These are phyloP conservation scores for Dermolepida albohirtum DNA, from an alignment of 2,888 invertebrate genomes.

Conservation along the genomic window DNA sequence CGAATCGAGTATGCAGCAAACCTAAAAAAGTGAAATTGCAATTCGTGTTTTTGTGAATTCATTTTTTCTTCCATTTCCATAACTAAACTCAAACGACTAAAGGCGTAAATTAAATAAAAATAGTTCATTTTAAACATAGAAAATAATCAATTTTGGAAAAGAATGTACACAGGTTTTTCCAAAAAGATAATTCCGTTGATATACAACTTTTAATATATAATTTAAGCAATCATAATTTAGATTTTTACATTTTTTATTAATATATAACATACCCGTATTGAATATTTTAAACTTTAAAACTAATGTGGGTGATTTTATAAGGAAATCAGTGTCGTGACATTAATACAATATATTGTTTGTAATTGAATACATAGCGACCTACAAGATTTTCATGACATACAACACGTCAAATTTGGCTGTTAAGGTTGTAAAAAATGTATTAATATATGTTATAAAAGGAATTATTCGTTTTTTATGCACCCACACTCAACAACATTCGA, in stretches of 20 bases:
- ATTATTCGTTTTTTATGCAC: too few relatives aligned
- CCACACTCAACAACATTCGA: too few relatives aligned
- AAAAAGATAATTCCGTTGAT: not conserved
- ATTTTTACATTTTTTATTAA: conserved; percentile 1
- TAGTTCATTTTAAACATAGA: conserved; percentile 35
- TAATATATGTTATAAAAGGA: too few relatives aligned
- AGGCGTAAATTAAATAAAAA: conserved; percentile 53
- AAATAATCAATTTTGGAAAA: conserved; percentile 50
- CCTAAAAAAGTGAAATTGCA: conserved; percentile 65
- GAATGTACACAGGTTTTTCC: conserved; percentile 57
- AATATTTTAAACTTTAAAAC: too few relatives aligned
- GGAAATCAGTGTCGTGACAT: too few relatives aligned
- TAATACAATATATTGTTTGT: too few relatives aligned
- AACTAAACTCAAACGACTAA: conserved; percentile 56
- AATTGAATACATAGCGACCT: too few relatives aligned
- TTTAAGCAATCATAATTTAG: conserved; percentile 37
- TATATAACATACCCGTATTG: not conserved
- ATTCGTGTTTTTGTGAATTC: conserved; percentile 64
- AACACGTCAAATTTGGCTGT: too few relatives aligned
- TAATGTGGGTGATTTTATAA: too few relatives aligned
- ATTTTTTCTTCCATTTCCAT: conserved; percentile 48
- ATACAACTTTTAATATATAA: conserved; percentile 4
- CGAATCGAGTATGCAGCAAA: conserved; percentile 62
- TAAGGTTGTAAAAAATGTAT: too few relatives aligned
- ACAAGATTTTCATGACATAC: too few relatives aligned